Base-by-base conservation (phyloP, 2,888 invertebrate species). In the Synanthedon myopaeformis region DNA sequence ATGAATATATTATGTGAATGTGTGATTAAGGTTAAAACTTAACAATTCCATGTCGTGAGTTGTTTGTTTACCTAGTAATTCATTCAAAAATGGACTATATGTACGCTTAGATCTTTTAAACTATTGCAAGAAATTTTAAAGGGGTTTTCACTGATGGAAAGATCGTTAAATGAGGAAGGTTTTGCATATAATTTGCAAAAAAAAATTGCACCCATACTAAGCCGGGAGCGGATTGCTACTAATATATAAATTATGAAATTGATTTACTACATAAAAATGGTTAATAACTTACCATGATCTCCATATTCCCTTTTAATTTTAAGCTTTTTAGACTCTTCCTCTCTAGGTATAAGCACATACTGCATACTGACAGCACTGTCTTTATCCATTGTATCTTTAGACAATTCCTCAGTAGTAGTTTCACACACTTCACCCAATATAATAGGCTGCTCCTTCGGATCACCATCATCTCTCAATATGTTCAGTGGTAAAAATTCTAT, bases 401-500 rank as follows among this genome's bases (percentile, higher is more conserved):
- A 52, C 5, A 59, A 57, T 52, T 61, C 62, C 53, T 63, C 60
- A 0, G 74, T 64, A 0, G 65, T 62, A 4, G 71, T 62, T 52
- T 79, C 79, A 55, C 79, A 79, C 3, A 78, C 71, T 51, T 82
- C 79, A 3, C 71, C 76, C 2, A 84, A 58, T 23, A 78, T 70
- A 2, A 83, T 67, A 0, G 82, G 72, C 49, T 79, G 66, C 0
- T 58, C 56, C 57, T 77, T 78, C 0, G 61, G 56, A 8, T 73
- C 75, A 3, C 57, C 67, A 3, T 74, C 75, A 35, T 76, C 78
- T 58, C 81, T 81, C 57, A 79, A 57, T 54, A 75, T 69, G 59
- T 79, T 80, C 14, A 83, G 63, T 55, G 83, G 74, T 4, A 86
- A 65, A 57, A 85, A 85, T 58, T 85, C 85, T 41, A 87, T 84